Conservation (phyloP, 2,797 vertebrate genomes). For the Artibeus lituratus region DNA sequence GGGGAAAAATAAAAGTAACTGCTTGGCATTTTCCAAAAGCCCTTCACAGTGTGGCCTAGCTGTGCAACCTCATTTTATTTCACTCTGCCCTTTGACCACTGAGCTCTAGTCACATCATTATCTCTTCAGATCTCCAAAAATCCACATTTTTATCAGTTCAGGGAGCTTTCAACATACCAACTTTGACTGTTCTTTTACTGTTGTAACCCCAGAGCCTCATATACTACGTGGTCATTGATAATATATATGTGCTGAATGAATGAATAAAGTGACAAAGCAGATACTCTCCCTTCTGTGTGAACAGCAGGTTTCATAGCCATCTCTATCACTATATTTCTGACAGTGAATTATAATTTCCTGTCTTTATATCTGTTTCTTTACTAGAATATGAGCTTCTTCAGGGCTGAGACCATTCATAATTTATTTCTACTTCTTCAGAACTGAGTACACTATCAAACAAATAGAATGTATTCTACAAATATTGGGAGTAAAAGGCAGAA, state of each 20-base stretch:
- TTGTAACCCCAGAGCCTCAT: neutral
- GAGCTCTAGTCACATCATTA: neutral
- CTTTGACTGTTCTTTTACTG: neutral
- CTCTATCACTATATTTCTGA: neutral
- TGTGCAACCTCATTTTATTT: neutral
- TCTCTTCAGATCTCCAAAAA: neutral
- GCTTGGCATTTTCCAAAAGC: neutral
- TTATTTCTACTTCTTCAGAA: conserved; percentile 3
- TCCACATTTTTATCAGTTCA: neutral
- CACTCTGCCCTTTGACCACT: neutral
- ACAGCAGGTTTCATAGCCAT: neutral
- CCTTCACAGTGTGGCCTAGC: neutral
- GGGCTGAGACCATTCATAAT: neutral
- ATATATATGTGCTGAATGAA: neutral
- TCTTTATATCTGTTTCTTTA: neutral
- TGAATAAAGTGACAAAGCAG: neutral
- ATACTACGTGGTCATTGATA: rapidly evolving
- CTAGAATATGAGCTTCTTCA: neutral
- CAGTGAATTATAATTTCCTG: neutral
- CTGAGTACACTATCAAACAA: neutral
- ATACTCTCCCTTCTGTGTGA: neutral
- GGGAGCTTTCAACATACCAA: neutral
- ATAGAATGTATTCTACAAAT: neutral
- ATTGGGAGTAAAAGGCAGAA: too few relatives aligned
- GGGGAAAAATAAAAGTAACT: neutral